These are phyloP conservation scores for Eristalinus aeneus DNA, from an alignment of 2,888 invertebrate genomes.

Conservation along the genomic window DNA sequence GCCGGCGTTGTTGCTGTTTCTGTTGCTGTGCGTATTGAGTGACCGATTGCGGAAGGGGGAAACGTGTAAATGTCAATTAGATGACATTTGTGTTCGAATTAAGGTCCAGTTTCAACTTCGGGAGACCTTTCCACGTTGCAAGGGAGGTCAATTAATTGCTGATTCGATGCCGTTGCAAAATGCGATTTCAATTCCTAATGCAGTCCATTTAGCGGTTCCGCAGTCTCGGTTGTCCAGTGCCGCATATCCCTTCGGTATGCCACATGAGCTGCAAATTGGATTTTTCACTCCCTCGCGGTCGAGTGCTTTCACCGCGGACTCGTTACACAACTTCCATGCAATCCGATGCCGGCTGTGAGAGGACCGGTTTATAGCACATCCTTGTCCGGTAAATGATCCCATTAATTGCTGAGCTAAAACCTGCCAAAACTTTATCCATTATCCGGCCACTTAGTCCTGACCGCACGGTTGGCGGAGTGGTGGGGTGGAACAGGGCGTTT, in stretches of 20 bases:
- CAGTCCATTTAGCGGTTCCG: not conserved
- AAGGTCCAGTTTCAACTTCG: not conserved
- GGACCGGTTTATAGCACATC: not conserved
- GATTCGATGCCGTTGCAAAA: not conserved
- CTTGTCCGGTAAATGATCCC: not conserved
- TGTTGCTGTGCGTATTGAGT: not conserved
- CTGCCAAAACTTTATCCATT: slow-evolving; percentile 13
- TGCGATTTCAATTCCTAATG: not conserved
- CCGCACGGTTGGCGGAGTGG: not conserved
- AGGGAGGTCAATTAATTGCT: slow-evolving; percentile 15
- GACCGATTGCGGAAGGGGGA: not conserved
- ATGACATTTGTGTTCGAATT: not conserved
- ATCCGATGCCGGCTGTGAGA: not conserved
- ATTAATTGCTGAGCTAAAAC: slow-evolving; percentile 4
- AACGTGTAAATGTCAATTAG: not conserved
- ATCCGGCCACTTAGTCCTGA: not conserved
- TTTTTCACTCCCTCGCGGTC: not conserved
- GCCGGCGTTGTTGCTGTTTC: not conserved
- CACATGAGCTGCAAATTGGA: not conserved
- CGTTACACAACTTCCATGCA: not conserved
- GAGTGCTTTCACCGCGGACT: slow-evolving; percentile 9
- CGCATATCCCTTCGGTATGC: not conserved
- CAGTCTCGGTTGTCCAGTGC: not conserved
- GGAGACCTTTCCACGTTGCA: not conserved
- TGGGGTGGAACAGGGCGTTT: not conserved